Percentiles rank a stretch among this genome's conserved stretches.
Evolutionary conservation across 2,797 vertebrate species (phyloP).

Genomic region (Lacerta bilineata): DNA sequence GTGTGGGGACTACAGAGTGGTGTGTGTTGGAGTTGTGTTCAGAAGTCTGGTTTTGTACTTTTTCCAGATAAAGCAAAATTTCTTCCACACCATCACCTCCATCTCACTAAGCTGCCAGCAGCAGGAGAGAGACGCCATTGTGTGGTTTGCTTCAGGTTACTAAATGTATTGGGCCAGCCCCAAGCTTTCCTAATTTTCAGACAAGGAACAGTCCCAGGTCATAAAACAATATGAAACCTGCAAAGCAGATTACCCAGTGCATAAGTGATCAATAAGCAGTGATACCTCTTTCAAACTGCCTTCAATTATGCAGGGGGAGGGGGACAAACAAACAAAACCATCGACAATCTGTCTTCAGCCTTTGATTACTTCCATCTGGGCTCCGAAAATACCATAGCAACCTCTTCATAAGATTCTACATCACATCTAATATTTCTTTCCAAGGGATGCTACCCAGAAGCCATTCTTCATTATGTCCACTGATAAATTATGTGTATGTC

Average conservation of each 20-base stretch:
- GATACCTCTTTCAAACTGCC: neutral
- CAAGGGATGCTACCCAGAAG: neutral
- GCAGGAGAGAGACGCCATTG: too few relatives aligned
- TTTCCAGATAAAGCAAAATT: too few relatives aligned
- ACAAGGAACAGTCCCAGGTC: too few relatives aligned
- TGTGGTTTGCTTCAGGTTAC: too few relatives aligned
- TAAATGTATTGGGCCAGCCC: too few relatives aligned
- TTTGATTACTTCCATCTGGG: slow-evolving; percentile 14
- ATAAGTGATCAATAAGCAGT: neutral
- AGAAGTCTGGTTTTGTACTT: too few relatives aligned
- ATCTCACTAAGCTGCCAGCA: too few relatives aligned
- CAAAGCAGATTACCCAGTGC: neutral
- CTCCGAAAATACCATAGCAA: neutral
- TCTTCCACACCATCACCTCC: too few relatives aligned
- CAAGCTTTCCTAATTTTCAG: too few relatives aligned
- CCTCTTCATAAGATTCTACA: neutral
- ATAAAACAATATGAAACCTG: neutral
- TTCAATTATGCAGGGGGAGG: neutral
- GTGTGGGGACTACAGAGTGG: too few relatives aligned
- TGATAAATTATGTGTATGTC: neutral
- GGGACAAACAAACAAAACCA: neutral
- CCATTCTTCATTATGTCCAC: neutral
- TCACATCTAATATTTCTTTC: slow-evolving; percentile 4
- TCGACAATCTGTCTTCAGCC: neutral
- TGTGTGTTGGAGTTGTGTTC: too few relatives aligned